A percentile compares a stretch with the other conserved stretches of the same genome.
Evolutionary conservation across 1,140 invertebrate species (phyloP).

Genomic region (Drosophila ogumai): DNA sequence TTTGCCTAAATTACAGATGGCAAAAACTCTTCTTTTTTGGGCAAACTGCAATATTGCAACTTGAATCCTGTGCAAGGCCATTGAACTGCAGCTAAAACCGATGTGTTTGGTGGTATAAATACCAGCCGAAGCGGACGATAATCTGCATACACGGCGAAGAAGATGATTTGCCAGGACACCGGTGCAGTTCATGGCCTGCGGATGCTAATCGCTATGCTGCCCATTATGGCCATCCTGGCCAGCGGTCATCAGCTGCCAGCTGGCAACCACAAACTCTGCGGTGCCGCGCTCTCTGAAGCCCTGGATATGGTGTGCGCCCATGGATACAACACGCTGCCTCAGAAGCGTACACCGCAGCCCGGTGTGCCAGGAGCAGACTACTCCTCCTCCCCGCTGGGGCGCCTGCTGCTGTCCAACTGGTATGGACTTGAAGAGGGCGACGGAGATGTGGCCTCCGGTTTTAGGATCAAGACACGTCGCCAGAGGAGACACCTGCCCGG

Average conservation of each 20-base stretch:
- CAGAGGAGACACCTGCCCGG: conserved; percentile 36
- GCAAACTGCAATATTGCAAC: conserved; percentile 5
- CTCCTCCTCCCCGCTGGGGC: conserved; percentile 11
- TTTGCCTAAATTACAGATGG: conserved; percentile 13
- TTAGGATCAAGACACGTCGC: conserved; percentile 63
- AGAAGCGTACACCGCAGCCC: conserved; percentile 5
- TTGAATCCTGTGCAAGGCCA: conserved; percentile 47
- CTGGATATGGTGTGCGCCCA: conserved; percentile 60
- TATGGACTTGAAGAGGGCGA: conserved; percentile 27
- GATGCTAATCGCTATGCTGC: conserved; percentile 26
- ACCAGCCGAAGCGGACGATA: conserved; percentile 23
- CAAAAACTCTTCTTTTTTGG: neutral
- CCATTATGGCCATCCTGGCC: conserved; percentile 12
- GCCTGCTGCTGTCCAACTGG: conserved; percentile 49
- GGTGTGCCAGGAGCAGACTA: conserved; percentile 8
- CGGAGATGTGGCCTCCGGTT: conserved; percentile 18
- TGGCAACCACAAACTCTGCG: conserved; percentile 69
- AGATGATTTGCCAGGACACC: conserved; percentile 55
- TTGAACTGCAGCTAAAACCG: conserved; percentile 51
- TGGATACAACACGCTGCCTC: conserved; percentile 54
- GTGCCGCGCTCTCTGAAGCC: conserved; percentile 55
- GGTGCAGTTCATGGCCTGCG: conserved; percentile 35
- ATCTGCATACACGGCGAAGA: conserved; percentile 24
- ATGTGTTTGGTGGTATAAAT: conserved; percentile 56
- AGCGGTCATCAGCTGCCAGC: conserved; percentile 44